These are phyloP conservation scores for Oncorhynchus nerka DNA, from an alignment of 2,113 vertebrate species.

Conservation along the genomic window DNA sequence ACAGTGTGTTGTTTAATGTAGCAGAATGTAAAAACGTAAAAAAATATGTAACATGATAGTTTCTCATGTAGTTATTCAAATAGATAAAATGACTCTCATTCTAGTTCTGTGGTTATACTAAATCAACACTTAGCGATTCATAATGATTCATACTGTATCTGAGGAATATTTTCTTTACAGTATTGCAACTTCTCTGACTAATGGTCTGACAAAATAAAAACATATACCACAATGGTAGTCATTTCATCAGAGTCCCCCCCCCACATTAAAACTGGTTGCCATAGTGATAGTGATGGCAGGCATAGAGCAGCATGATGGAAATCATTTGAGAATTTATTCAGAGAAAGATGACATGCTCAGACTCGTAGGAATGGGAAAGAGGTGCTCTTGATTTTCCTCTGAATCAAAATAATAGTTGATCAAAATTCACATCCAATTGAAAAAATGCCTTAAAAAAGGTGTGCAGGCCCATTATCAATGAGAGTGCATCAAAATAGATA, in stretches of 20 bases:
- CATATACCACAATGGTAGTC: slow-evolving; percentile 18
- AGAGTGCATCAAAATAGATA: background rate
- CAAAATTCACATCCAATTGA: background rate
- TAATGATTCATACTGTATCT: background rate
- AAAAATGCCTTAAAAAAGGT: background rate
- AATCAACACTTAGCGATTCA: too few relatives aligned
- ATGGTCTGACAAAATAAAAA: background rate
- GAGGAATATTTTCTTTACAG: background rate
- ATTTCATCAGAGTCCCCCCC: slow-evolving; percentile 30
- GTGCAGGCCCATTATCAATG: background rate
- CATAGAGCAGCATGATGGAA: slow-evolving; percentile 27
- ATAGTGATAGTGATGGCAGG: slow-evolving; percentile 49
- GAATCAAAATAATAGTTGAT: background rate
- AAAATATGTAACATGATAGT: too few relatives aligned
- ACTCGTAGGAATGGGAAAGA: background rate
- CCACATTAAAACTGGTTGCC: slow-evolving; percentile 53
- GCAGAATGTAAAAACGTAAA: too few relatives aligned
- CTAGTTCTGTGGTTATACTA: too few relatives aligned
- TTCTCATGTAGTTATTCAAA: too few relatives aligned
- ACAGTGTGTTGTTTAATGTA: too few relatives aligned
- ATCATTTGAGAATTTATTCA: slow-evolving; percentile 13
- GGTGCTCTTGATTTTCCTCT: background rate
- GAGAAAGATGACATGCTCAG: background rate
- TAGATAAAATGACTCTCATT: too few relatives aligned
- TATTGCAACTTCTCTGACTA: background rate